Percentiles rank a stretch among this genome's conserved stretches.
Conservation (phyloP, 1,140 invertebrate species). For the Pectinophora gossypiella region DNA sequence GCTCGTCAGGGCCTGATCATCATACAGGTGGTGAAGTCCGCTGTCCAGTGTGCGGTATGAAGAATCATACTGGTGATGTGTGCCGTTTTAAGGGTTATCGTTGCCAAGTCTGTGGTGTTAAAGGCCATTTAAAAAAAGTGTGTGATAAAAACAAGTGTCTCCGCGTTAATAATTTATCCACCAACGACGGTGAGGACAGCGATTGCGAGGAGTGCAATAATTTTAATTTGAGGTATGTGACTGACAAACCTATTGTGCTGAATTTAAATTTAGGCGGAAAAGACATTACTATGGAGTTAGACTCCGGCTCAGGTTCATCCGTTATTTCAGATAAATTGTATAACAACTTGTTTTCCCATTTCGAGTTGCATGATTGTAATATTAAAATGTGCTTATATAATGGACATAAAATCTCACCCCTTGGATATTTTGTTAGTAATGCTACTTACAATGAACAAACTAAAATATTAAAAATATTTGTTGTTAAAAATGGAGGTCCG, state of each 20-base stretch:
- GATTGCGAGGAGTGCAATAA: slow-evolving; percentile 2
- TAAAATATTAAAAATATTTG: slow-evolving; percentile 13
- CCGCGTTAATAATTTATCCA: not conserved
- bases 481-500: slow-evolving; percentile 23
- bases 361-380: not conserved
- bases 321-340: slow-evolving; percentile 1
- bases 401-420: not conserved
- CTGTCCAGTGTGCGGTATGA: not conserved
- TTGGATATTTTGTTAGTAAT: not conserved
- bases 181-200: not conserved
- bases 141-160: no score
- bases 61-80: not conserved
- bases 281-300: not conserved
- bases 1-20: no score
- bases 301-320: not conserved
- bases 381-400: slow-evolving; percentile 5
- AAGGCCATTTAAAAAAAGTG: not conserved
- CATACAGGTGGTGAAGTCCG: no score
- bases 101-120: not conserved
- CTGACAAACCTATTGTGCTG: not conserved
- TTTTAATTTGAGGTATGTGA: not conserved
- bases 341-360: not conserved
- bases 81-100: not conserved
- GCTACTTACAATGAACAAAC: not conserved
- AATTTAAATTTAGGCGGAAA: not conserved